Base-by-base conservation (phyloP, 2,797 vertebrate species). In the Gallinago nigripennis region DNA sequence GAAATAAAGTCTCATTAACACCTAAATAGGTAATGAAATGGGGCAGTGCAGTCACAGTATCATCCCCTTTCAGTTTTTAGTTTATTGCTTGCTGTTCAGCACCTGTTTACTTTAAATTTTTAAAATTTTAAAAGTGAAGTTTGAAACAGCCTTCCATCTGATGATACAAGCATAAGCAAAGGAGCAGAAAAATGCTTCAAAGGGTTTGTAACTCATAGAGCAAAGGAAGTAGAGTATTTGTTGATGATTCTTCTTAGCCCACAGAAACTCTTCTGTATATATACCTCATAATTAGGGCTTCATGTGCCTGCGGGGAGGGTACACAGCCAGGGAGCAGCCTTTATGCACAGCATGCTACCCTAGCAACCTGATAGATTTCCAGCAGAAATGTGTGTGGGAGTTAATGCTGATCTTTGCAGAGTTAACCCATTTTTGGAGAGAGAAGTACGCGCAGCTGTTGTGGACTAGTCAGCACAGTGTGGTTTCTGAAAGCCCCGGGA, bases 291-390 rank as follows among this genome's bases (percentile, higher is more conserved):
- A 95, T 95, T 90, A 95, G 88, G 82, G 64, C 82, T 95, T 92
- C 86, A 1, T 96, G 90, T 89, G 87, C 92, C 92, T 86, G 64
- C 4, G 0, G 83, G 92, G 94, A 95, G 78, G 71, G 57, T 95
- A 57, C 79, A 37, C 51, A 88, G 83, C 72, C 83, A 92, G 93
- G 75, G 93, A 97, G 78, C 87, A 92, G 78, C 82, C 86, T 96
- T 96, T 90, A 63, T 92, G 87, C 94, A 82, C 91, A 96, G 92
- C 82, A 82, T 69, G 95, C 87, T 96, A 71, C 96, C 96, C 92
- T 95, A 90, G 96, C 94, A 97, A 96, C 94, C 87, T 89, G 95
- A 95, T 68, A 94, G 85, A 90, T 86, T 97, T 96, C 94, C 94
- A 97, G 78, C 82, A 96, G 92, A 95, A 96, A 90, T 85, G 58